These are phyloP conservation scores for Nothobranchius kuhntae DNA, from an alignment of 2,113 vertebrate species.

Conservation along the genomic window DNA sequence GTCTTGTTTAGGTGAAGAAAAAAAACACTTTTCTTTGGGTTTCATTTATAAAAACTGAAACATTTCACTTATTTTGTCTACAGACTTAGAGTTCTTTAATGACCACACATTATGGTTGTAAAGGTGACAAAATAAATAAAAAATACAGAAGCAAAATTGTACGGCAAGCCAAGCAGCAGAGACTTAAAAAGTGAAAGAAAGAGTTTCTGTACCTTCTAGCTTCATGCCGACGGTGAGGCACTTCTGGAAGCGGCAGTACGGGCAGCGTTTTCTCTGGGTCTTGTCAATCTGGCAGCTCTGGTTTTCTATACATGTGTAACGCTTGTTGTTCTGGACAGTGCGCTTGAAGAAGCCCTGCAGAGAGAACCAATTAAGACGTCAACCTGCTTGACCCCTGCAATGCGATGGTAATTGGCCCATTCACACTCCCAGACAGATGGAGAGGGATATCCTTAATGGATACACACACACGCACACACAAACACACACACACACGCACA, in stretches of 20 bases:
- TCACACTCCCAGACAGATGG: slow-evolving; percentile 74
- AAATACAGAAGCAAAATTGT: slow-evolving; percentile 7
- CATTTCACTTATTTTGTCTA: slow-evolving; percentile 3
- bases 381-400: slow-evolving; percentile 74
- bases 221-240: slow-evolving; percentile 99
- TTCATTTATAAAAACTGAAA: slow-evolving; percentile 13
- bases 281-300: slow-evolving; percentile 99
- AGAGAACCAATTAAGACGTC: slow-evolving; percentile 83
- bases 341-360: slow-evolving; percentile 98
- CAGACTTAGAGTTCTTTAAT: neutral
- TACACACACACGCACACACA: slow-evolving; percentile 47
- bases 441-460: slow-evolving; percentile 55
- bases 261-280: slow-evolving; percentile 97
- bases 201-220: slow-evolving; percentile 89
- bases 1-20: too few species aligned
- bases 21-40: neutral
- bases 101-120: neutral
- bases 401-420: slow-evolving; percentile 73
- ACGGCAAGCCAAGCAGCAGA: slow-evolving; percentile 8
- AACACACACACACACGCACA: slow-evolving; percentile 27
- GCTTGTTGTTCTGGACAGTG: slow-evolving; percentile 99
- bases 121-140: neutral
- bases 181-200: neutral
- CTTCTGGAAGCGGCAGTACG: slow-evolving; percentile 99
- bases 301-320: slow-evolving; percentile 99